Conservation (phyloP, 2,888 invertebrate genomes). For the Scaptomyza cyrtandrae region DNA sequence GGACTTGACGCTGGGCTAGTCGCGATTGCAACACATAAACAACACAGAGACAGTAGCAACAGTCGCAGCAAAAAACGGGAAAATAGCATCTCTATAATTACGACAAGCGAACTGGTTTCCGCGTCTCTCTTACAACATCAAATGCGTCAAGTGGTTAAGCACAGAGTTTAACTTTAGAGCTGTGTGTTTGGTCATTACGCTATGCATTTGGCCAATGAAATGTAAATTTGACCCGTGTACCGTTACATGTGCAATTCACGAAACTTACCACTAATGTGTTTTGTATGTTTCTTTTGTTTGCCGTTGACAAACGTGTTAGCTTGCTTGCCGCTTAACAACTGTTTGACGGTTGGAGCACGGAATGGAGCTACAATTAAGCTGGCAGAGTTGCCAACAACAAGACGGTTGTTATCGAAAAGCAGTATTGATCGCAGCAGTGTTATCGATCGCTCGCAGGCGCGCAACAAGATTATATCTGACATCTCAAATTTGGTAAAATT, state of each 20-base stretch:
- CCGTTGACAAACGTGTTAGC: conserved; percentile 33
- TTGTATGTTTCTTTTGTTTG: background rate
- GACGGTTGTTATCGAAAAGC: conserved; percentile 22
- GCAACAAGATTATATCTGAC: conserved; percentile 12
- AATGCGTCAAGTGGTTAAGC: conserved; percentile 38
- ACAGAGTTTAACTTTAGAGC: conserved; percentile 12
- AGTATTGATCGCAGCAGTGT: background rate
- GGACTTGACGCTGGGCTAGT: conserved; percentile 46
- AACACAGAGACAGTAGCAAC: conserved; percentile 17
- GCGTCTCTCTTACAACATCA: conserved; percentile 69
- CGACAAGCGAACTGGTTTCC: conserved; percentile 68
- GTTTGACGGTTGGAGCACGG: conserved; percentile 26
- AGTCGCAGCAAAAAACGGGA: conserved; percentile 12
- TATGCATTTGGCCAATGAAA: conserved; percentile 15
- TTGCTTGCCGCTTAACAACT: conserved; percentile 64
- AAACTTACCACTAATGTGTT: conserved; percentile 47
- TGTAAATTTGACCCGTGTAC: conserved; percentile 34
- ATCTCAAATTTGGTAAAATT: conserved; percentile 61
- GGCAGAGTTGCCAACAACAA: conserved; percentile 35
- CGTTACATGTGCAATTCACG: conserved; percentile 29
- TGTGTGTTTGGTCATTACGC: conserved; percentile 21
- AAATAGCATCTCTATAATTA: conserved; percentile 65
- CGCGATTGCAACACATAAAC: conserved; percentile 56
- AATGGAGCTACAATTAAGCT: conserved; percentile 13
- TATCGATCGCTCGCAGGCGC: conserved; percentile 22